Conservation (phyloP, 2,888 invertebrate genomes). For the Archips crataeganus region DNA sequence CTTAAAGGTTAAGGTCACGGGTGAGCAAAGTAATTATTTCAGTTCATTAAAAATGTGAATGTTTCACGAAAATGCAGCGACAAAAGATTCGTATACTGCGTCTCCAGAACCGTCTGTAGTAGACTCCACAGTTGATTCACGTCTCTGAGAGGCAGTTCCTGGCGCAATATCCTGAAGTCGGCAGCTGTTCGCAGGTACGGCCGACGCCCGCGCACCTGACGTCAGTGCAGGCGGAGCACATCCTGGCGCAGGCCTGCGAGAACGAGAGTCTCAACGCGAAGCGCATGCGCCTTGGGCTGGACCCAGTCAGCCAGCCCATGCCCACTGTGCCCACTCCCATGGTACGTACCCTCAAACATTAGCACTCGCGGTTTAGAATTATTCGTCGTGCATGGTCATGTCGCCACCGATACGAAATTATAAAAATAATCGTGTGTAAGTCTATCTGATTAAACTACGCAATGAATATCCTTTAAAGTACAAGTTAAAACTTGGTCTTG, state of each 20-base stretch:
- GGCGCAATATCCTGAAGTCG: slow-evolving; percentile 15
- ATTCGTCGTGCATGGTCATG: too few relatives aligned
- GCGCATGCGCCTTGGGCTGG: slow-evolving; percentile 97
- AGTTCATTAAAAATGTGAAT: too few relatives aligned
- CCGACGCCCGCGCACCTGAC: slow-evolving; percentile 98
- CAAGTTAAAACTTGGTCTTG: too few relatives aligned
- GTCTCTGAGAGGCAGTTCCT: background rate
- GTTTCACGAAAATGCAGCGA: too few relatives aligned
- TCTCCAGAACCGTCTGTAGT: background rate
- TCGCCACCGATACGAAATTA: too few relatives aligned
- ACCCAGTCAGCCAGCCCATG: slow-evolving; percentile 97
- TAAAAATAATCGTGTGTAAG: too few relatives aligned
- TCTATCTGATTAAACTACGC: too few relatives aligned
- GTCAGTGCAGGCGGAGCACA: slow-evolving; percentile 98
- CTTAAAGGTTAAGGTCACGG: too few relatives aligned
- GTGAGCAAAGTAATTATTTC: too few relatives aligned
- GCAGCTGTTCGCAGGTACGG: slow-evolving; percentile 87
- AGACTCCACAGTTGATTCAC: background rate
- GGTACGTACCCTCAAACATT: slow-evolving; percentile 58
- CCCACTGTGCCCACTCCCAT: slow-evolving; percentile 89
- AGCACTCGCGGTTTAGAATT: too few relatives aligned
- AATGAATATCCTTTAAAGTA: too few relatives aligned
- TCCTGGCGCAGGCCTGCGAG: slow-evolving; percentile 97
- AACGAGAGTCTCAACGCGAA: slow-evolving; percentile 99
- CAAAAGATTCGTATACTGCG: too few relatives aligned